phyloP scores from a whole-genome alignment of 1,140 invertebrate species.

The Leptonema lineaticorne region DNA sequence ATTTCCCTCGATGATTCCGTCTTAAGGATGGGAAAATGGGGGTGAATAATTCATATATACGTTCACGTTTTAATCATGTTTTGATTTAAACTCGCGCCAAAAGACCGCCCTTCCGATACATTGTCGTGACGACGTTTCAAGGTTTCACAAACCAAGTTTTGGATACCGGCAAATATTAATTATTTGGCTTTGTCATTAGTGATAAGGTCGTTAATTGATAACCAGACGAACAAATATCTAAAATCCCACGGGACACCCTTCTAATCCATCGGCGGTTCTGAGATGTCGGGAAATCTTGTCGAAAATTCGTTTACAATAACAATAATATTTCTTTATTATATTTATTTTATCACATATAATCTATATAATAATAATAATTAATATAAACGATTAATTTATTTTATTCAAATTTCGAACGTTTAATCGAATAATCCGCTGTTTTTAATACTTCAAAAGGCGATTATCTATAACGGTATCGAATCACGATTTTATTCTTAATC shows the following conservation, averaged over 20 bases:
- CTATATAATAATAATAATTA: too few species aligned
- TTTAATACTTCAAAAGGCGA: too few species aligned
- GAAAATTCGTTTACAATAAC: too few species aligned
- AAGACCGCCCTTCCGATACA: not conserved
- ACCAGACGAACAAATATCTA: not conserved
- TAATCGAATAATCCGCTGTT: too few species aligned
- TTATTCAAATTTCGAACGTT: too few species aligned
- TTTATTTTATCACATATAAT: too few species aligned
- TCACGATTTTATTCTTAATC: too few species aligned
- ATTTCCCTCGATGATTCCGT: not conserved
- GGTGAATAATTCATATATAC: not conserved
- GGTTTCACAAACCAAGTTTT: not conserved
- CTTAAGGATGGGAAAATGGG: too few species aligned
- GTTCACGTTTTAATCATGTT: not conserved
- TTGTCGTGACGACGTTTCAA: slow-evolving; percentile 2
- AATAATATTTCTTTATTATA: too few species aligned
- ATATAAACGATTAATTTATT: too few species aligned
- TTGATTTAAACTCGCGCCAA: not conserved
- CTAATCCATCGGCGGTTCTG: not conserved
- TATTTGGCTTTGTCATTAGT: slow-evolving; percentile 2
- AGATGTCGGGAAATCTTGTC: not conserved
- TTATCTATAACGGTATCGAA: too few species aligned
- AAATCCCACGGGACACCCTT: not conserved
- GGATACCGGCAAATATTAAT: slow-evolving; percentile 6
- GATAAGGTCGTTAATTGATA: slow-evolving; percentile 11